phyloP scores from a whole-genome alignment of 2,888 invertebrate species.

The Trissoscelio sp. region DNA sequence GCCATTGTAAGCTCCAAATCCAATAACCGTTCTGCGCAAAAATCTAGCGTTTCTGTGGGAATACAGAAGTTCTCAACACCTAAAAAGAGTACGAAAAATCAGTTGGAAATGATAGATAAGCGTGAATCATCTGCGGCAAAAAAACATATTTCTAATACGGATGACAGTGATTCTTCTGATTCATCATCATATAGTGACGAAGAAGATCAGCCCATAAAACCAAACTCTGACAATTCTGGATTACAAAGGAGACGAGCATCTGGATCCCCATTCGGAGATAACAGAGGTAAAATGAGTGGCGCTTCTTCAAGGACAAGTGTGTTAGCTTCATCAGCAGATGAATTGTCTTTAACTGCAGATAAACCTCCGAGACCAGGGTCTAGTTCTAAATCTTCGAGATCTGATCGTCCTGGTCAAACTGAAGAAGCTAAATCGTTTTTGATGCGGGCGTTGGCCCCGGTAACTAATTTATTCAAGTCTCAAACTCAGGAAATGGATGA shows the following conservation, averaged over 20 bases:
- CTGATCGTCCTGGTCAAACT: constrained; percentile 81
- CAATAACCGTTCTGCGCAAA: constrained; percentile 19
- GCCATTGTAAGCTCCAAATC: constrained; percentile 19
- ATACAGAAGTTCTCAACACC: constrained; percentile 71
- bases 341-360: constrained; percentile 85
- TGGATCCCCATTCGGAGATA: constrained; percentile 73
- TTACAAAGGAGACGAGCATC: constrained; percentile 72
- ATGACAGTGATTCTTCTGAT: constrained; percentile 80
- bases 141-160: constrained; percentile 70
- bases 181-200: constrained; percentile 82
- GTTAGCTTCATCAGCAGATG: constrained; percentile 85
- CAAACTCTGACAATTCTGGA: constrained; percentile 63
- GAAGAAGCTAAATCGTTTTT: constrained; percentile 90
- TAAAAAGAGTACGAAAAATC: constrained; percentile 42
- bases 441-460: constrained; percentile 89
- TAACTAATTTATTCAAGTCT: constrained; percentile 89
- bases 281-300: constrained; percentile 76
- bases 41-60: constrained; percentile 58
- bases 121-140: constrained; percentile 22
- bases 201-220: constrained; percentile 68
- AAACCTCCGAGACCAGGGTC: constrained; percentile 85
- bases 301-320: constrained; percentile 85
- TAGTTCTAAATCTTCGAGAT: constrained; percentile 81
- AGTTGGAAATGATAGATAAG: background rate
- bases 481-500: constrained; percentile 85